A percentile compares a stretch with the other conserved stretches of the same genome.
Evolutionary conservation across 2,888 invertebrate species (phyloP).

Genomic region (Osmoderma eremita): DNA sequence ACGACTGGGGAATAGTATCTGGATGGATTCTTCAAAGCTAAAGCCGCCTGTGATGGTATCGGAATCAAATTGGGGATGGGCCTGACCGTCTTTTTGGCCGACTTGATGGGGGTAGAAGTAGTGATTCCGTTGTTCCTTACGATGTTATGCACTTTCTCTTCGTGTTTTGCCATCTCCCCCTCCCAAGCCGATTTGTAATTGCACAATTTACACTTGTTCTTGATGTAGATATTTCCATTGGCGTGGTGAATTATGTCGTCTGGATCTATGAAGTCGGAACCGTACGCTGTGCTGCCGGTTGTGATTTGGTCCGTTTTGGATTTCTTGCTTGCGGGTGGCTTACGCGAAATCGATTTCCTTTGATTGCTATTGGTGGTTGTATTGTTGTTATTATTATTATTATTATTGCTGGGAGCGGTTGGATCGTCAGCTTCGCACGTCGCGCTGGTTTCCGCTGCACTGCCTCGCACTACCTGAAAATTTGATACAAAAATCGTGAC

Average conservation of each 20-base stretch:
- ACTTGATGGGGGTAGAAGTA: constrained; percentile 8
- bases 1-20: constrained; percentile 32
- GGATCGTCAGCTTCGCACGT: constrained; percentile 22
- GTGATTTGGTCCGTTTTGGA: constrained; percentile 50
- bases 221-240: constrained; percentile 63
- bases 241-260: constrained; percentile 63
- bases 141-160: constrained; percentile 64
- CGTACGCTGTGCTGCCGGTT: constrained; percentile 52
- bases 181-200: constrained; percentile 69
- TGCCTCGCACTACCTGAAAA: constrained; percentile 43
- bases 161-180: constrained; percentile 68
- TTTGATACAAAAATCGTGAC: constrained; percentile 39
- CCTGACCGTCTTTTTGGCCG: constrained; percentile 64
- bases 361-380: constrained; percentile 38
- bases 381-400: constrained; percentile 42
- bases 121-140: constrained; percentile 49
- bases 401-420: constrained; percentile 4
- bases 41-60: constrained; percentile 61
- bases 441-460: constrained; percentile 30
- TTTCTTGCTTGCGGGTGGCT: constrained; percentile 49
- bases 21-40: constrained; percentile 23
- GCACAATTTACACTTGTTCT: constrained; percentile 66
- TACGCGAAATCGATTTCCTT: constrained; percentile 11
- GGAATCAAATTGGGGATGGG: constrained; percentile 83
- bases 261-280: constrained; percentile 66